Conservation (phyloP, 1,140 invertebrate genomes). For the Eumaeus atala region DNA sequence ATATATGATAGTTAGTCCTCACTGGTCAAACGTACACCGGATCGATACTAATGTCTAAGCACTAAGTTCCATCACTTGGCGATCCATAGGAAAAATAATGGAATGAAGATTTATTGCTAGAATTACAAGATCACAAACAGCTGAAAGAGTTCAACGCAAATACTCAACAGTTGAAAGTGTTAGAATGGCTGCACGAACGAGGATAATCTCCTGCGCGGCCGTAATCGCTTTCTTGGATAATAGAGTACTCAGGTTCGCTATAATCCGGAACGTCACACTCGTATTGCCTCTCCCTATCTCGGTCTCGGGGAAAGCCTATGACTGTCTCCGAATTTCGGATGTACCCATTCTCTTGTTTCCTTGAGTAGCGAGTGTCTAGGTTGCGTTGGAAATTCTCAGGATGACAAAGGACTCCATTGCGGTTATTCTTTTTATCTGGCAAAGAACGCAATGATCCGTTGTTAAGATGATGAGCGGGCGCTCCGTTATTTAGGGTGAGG, state of each 20-base stretch:
- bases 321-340: conserved; percentile 60
- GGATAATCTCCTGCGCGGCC: conserved; percentile 49
- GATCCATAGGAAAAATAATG: conserved; percentile 64
- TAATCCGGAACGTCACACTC: conserved; percentile 42
- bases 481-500: conserved; percentile 70
- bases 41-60: conserved; percentile 55
- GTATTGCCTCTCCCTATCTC: conserved; percentile 40
- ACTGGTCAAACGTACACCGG: conserved; percentile 56
- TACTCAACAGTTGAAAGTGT: conserved; percentile 73
- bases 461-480: conserved; percentile 66
- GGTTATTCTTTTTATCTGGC: conserved; percentile 64
- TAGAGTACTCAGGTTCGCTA: conserved; percentile 69
- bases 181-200: conserved; percentile 63
- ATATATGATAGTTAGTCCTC: conserved; percentile 62
- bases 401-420: conserved; percentile 61
- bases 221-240: conserved; percentile 63
- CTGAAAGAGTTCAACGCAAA: conserved; percentile 44
- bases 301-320: conserved; percentile 55
- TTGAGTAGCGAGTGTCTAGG: conserved; percentile 61
- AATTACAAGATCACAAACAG: conserved; percentile 71
- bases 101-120: conserved; percentile 75
- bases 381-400: conserved; percentile 68
- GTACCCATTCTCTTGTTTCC: conserved; percentile 70
- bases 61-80: conserved; percentile 51
- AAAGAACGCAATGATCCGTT: conserved; percentile 65